Percentiles rank a stretch among this genome's conserved stretches.
Conservation (phyloP, 1,140 invertebrate species). For the Apis laboriosa region DNA sequence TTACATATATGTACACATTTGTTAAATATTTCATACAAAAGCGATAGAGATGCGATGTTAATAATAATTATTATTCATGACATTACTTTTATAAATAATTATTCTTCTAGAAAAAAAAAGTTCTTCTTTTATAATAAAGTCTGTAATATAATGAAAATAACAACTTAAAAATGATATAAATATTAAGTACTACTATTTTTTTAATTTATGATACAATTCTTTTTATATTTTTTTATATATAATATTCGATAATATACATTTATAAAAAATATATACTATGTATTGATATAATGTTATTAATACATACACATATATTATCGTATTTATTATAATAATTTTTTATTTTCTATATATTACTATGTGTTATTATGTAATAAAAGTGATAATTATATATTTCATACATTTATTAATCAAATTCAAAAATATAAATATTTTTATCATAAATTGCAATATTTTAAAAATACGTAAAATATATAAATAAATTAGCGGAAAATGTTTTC, state of each 20-base stretch:
- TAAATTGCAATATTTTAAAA: slow-evolving; percentile 33
- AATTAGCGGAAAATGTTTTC: slow-evolving; percentile 69
- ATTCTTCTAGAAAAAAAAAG: too few species aligned
- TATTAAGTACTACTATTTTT: not conserved
- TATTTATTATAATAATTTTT: not conserved
- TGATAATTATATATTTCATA: not conserved
- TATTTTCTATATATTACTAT: not conserved
- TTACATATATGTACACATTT: too few species aligned
- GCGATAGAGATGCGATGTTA: too few species aligned
- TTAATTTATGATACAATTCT: not conserved
- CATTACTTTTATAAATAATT: not conserved
- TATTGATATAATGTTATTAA: not conserved
- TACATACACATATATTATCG: not conserved
- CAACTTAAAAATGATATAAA: not conserved
- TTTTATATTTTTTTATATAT: not conserved
- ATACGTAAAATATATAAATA: slow-evolving; percentile 42
- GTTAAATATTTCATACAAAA: too few species aligned
- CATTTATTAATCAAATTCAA: not conserved
- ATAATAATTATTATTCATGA: not conserved
- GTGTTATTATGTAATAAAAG: too few species aligned
- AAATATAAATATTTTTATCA: not conserved
- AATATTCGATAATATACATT: too few species aligned
- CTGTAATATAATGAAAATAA: not conserved
- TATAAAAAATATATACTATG: not conserved
- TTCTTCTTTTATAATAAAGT: not conserved